A percentile compares a stretch with the other conserved stretches of the same genome.
Evolutionary conservation across 2,888 invertebrate genomes (phyloP).

Genomic region (Leucophora obtusa): DNA sequence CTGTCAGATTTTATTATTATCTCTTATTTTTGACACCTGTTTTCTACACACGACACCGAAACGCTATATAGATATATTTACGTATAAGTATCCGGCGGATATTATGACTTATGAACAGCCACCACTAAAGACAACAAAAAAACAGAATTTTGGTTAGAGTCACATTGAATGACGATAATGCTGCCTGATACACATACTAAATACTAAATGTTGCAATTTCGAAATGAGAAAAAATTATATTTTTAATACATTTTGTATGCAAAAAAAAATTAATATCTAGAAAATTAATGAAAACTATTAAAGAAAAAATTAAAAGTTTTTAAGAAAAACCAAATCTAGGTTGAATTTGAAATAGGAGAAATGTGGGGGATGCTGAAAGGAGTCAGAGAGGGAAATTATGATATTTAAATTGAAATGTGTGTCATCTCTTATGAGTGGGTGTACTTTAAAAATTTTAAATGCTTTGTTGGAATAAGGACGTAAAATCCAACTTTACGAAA

Average conservation of each 20-base stretch:
- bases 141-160: constrained; percentile 19
- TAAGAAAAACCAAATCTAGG: constrained; percentile 37
- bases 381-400: constrained; percentile 17
- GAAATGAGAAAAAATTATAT: constrained; percentile 26
- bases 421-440: constrained; percentile 33
- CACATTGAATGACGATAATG: constrained; percentile 11
- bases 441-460: background rate
- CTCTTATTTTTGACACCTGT: constrained; percentile 53
- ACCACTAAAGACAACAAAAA: constrained; percentile 28
- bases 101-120: constrained; percentile 43
- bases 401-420: constrained; percentile 33
- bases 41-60: constrained; percentile 53
- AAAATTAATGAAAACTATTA: constrained; percentile 23
- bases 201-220: constrained; percentile 26
- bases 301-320: constrained; percentile 6
- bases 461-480: no score
- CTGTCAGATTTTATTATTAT: constrained; percentile 46
- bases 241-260: constrained; percentile 33
- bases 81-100: constrained; percentile 52
- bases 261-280: constrained; percentile 3
- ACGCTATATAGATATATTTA: constrained; percentile 14
- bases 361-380: background rate
- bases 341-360: constrained; percentile 33
- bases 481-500: no score
- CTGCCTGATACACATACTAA: background rate